Percentiles rank a stretch among this genome's conserved stretches.
Evolutionary conservation across 1,140 invertebrate species (phyloP).

Genomic region (Sogatella furcifera): DNA sequence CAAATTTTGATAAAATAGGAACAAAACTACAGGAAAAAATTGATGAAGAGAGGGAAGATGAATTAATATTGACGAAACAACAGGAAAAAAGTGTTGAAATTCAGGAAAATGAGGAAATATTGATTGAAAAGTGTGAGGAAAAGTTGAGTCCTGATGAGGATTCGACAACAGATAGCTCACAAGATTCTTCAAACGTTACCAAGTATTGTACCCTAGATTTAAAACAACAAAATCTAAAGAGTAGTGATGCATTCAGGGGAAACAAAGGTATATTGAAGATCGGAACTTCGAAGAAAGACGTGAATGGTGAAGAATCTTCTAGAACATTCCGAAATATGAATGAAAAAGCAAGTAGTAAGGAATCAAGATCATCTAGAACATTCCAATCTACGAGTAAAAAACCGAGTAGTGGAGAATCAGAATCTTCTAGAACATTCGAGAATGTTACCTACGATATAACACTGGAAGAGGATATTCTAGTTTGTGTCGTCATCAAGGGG

Average conservation of each 20-base stretch:
- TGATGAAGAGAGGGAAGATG: neutral
- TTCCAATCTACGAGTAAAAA: neutral
- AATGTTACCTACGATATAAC: neutral
- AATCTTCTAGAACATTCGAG: neutral
- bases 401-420: too few species aligned
- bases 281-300: neutral
- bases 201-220: too few species aligned
- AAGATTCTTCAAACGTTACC: too few species aligned
- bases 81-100: neutral
- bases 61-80: neutral
- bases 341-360: too few species aligned
- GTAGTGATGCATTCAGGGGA: neutral
- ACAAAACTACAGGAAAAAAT: neutral
- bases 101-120: too few species aligned
- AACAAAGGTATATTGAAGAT: too few species aligned
- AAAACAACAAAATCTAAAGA: neutral
- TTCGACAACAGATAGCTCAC: too few species aligned
- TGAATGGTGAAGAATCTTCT: neutral
- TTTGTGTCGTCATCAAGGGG: neutral
- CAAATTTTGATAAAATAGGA: neutral
- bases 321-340: too few species aligned
- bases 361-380: too few species aligned
- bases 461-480: neutral
- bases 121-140: too few species aligned
- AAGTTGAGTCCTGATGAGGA: too few species aligned